These are phyloP conservation scores for Passer montanus DNA, from an alignment of 2,113 vertebrate species.

Conservation along the genomic window DNA sequence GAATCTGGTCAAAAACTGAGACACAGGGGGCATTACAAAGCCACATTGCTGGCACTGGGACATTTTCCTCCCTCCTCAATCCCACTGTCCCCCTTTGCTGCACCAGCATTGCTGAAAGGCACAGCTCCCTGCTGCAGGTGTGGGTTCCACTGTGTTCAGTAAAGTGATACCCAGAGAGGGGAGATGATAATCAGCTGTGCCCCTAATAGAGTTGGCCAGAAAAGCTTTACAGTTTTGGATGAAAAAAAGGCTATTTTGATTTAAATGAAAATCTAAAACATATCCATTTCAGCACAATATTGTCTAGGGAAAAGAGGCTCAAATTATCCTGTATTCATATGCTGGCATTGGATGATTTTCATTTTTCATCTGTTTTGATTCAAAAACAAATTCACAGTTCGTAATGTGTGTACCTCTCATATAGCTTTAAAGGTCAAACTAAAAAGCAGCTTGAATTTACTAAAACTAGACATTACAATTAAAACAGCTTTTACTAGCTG, in stretches of 20 bases:
- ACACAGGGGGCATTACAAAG: background rate
- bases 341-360: background rate
- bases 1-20: background rate
- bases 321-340: constrained; percentile 28
- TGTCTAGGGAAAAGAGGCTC: background rate
- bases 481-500: background rate
- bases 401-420: background rate
- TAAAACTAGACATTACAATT: background rate
- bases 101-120: background rate
- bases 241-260: constrained; percentile 25
- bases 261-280: background rate
- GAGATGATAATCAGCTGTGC: background rate
- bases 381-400: background rate
- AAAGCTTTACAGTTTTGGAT: background rate
- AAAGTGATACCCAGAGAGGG: background rate
- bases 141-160: background rate
- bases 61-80: background rate
- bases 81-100: background rate
- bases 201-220: background rate
- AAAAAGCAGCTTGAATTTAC: background rate
- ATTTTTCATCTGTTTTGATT: constrained; percentile 23
- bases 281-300: constrained; percentile 26
- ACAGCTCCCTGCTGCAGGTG: background rate
- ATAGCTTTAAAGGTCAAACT: background rate
- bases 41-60: background rate